Base-by-base conservation (phyloP, 1,140 invertebrate genomes). In the Achroia grisella region DNA sequence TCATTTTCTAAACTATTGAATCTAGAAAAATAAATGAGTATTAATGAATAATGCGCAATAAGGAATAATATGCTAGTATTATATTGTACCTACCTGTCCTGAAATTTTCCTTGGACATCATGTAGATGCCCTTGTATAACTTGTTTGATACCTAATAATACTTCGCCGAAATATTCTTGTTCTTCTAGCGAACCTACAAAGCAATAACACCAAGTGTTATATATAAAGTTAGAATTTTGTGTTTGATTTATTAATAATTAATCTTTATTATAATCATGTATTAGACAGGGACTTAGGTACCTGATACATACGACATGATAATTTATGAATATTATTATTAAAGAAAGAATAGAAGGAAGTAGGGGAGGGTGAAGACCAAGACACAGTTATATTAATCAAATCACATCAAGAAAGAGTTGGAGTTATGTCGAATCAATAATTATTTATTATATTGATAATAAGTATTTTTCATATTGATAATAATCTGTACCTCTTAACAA, bases 151-250 rank as follows among this genome's bases (percentile, higher is more conserved):
- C 91, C 93, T 48, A 89, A 71, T 23, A 95, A 81, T 29, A 95
- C 89, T 60, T 93, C 92, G 23, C 90, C 89, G 64, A 94, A 90
- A 84, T 91, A 93, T 71, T 94, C 92, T 60, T 94, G 92, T 57
- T 93, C 90, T 63, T 90, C 89, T 44, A 87, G 44, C 12, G 86
- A 86, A 36, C 87, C 88, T 82, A 77, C 51, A 60, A 87, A 32
- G 34, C n/a, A n/a, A n/a, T n/a, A n/a, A n/a, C n/a, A n/a, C n/a
- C n/a, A n/a, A n/a, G n/a, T n/a, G n/a, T n/a, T n/a, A n/a, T n/a
- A n/a, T n/a, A n/a, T n/a, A n/a, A n/a, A n/a, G n/a, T n/a, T n/a
- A n/a, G n/a, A n/a, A n/a, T n/a, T n/a, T n/a, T n/a, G n/a, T n/a
- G n/a, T n/a, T n/a, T n/a, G n/a, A n/a, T n/a, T n/a, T n/a, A n/a